These are phyloP conservation scores for Clitarchus hookeri DNA, from an alignment of 2,888 invertebrate genomes.

Conservation along the genomic window DNA sequence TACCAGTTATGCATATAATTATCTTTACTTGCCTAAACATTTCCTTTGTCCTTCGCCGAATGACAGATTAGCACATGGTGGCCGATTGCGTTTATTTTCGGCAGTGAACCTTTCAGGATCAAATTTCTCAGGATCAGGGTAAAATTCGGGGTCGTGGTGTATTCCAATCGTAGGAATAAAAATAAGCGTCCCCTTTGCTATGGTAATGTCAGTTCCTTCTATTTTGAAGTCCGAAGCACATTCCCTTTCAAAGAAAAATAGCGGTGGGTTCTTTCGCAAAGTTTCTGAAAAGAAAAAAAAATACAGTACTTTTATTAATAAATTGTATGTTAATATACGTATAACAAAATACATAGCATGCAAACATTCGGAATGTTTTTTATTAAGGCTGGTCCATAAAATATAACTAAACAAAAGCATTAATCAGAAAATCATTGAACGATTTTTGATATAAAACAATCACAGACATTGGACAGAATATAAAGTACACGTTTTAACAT, in stretches of 20 bases:
- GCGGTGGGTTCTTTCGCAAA: slow-evolving; percentile 26
- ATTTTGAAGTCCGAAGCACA: slow-evolving; percentile 41
- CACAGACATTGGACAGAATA: too few species aligned
- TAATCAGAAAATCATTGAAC: too few species aligned
- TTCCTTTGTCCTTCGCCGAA: slow-evolving; percentile 31
- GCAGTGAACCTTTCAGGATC: slow-evolving; percentile 44
- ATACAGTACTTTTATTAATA: too few species aligned
- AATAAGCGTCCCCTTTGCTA: slow-evolving; percentile 45
- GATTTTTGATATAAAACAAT: too few species aligned
- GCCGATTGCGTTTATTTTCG: slow-evolving; percentile 48
- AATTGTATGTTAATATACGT: too few species aligned
- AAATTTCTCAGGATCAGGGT: slow-evolving; percentile 45
- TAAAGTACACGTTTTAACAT: too few species aligned
- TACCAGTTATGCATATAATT: too few species aligned
- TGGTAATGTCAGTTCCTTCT: slow-evolving; percentile 42
- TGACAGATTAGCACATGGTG: slow-evolving; percentile 11
- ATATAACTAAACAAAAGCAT: too few species aligned
- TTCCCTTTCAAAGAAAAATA: slow-evolving; percentile 31
- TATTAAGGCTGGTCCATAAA: too few species aligned
- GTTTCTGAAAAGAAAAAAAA: slow-evolving; percentile 24
- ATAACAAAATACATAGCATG: too few species aligned
- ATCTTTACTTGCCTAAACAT: slow-evolving; percentile 27
- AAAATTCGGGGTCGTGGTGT: slow-evolving; percentile 30
- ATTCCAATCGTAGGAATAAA: slow-evolving; percentile 29
- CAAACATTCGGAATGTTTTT: too few species aligned